Percentiles rank a stretch among this genome's conserved stretches.
Evolutionary conservation across 2,888 invertebrate species (phyloP).

Genomic region (Nephrotoma appendiculata): DNA sequence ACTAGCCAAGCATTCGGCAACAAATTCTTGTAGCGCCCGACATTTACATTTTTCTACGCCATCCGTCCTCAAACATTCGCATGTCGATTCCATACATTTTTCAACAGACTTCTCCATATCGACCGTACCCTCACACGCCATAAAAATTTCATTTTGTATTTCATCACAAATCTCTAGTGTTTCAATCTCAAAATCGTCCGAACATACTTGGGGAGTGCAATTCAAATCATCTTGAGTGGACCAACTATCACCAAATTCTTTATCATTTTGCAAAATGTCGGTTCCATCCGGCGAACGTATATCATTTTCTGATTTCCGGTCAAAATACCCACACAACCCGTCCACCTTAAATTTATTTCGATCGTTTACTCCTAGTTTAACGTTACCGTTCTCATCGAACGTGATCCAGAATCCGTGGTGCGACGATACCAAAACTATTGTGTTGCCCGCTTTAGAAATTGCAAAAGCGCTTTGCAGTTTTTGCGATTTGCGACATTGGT

Average conservation of each 20-base stretch:
- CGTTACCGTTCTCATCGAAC: constrained; percentile 50
- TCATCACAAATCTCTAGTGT: constrained; percentile 54
- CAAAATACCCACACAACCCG: constrained; percentile 68
- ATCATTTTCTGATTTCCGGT: constrained; percentile 50
- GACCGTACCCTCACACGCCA: constrained; percentile 41
- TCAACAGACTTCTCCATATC: constrained; percentile 54
- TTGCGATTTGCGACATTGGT: constrained; percentile 28
- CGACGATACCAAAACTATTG: constrained; percentile 50
- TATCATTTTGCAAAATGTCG: constrained; percentile 40
- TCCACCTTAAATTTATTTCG: constrained; percentile 48
- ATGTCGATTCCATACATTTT: constrained; percentile 60
- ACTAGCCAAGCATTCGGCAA: constrained; percentile 55
- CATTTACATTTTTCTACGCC: constrained; percentile 47
- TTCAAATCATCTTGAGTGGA: constrained; percentile 31
- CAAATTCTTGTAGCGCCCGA: constrained; percentile 49
- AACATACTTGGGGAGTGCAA: constrained; percentile 48
- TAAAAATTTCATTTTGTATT: constrained; percentile 38
- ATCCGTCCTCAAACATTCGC: constrained; percentile 43
- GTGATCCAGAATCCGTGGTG: constrained; percentile 59
- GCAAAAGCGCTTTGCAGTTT: constrained; percentile 39
- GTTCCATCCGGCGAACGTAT: constrained; percentile 52
- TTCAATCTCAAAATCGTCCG: constrained; percentile 42
- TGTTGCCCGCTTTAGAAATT: constrained; percentile 52
- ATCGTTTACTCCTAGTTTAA: constrained; percentile 54
- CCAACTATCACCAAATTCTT: constrained; percentile 68